Evolutionary conservation across 2,797 vertebrate genomes (phyloP).

Genomic region (Chelon labrosus): DNA sequence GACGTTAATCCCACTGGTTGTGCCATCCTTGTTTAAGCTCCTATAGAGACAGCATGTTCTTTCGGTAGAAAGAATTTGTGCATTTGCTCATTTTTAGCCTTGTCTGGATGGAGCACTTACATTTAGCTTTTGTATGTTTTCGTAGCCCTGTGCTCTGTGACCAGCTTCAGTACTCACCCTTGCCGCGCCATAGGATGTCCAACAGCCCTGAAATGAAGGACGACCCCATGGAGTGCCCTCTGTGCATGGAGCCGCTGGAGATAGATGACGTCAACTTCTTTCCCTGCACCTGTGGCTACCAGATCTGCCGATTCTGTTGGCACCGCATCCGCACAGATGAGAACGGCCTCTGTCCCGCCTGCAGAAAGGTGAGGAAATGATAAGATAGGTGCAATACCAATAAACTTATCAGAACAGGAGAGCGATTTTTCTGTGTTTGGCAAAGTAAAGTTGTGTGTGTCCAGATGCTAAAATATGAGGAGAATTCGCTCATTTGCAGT

Average conservation of each 20-base stretch:
- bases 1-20: background rate
- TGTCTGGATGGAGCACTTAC: constrained; percentile 5
- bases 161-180: constrained; percentile 64
- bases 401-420: constrained; percentile 10
- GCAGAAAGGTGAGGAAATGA: constrained; percentile 93
- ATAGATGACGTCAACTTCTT: constrained; percentile 99
- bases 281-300: constrained; percentile 99
- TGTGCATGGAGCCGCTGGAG: constrained; percentile 99
- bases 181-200: constrained; percentile 91
- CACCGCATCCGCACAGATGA: constrained; percentile 99
- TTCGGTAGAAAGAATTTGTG: background rate
- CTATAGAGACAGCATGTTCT: background rate
- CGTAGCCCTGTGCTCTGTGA: constrained; percentile 72
- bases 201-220: constrained; percentile 98
- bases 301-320: constrained; percentile 99
- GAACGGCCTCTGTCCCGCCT: constrained; percentile 99
- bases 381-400: background rate
- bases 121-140: constrained; percentile 26
- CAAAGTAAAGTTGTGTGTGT: background rate
- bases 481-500: background rate
- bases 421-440: constrained; percentile 1
- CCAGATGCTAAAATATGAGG: background rate
- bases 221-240: constrained; percentile 99
- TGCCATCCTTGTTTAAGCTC: background rate
- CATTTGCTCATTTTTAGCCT: constrained; percentile 5